A percentile compares a stretch with the other conserved stretches of the same genome.
phyloP scores from a whole-genome alignment of 2,888 invertebrate species.

The Physocephala rufipes region DNA sequence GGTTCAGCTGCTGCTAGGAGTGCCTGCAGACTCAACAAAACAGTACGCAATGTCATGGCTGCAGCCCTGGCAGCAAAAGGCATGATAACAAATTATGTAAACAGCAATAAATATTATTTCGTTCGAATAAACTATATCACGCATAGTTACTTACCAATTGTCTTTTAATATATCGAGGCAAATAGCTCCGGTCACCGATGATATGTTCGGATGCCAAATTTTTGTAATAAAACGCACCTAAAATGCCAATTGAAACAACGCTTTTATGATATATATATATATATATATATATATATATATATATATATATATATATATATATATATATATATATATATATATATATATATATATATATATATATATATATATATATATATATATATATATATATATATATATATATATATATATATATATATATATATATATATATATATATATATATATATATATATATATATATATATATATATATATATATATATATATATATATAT shows the following conservation, averaged over 20 bases:
- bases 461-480: constrained; percentile 5
- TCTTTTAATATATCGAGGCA: constrained; percentile 98
- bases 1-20: constrained; percentile 91
- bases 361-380: constrained; percentile 17
- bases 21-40: constrained; percentile 94
- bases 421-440: constrained; percentile 7
- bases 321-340: constrained; percentile 26
- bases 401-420: constrained; percentile 4
- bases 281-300: constrained; percentile 1
- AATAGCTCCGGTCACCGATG: constrained; percentile 97
- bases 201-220: constrained; percentile 99
- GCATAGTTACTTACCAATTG: constrained; percentile 71
- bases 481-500: constrained; percentile 12
- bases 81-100: background rate
- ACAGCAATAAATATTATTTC: background rate
- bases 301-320: constrained; percentile 15
- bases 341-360: constrained; percentile 36
- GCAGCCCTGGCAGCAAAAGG: constrained; percentile 79
- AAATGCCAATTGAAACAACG: background rate
- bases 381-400: constrained; percentile 2
- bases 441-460: constrained; percentile 3
- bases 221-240: constrained; percentile 96
- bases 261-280: no score
- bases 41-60: constrained; percentile 96
- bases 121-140: background rate